A percentile compares a stretch with the other conserved stretches of the same genome.
Evolutionary conservation across 2,888 invertebrate genomes (phyloP).

Genomic region (Heliconius ismenius): DNA sequence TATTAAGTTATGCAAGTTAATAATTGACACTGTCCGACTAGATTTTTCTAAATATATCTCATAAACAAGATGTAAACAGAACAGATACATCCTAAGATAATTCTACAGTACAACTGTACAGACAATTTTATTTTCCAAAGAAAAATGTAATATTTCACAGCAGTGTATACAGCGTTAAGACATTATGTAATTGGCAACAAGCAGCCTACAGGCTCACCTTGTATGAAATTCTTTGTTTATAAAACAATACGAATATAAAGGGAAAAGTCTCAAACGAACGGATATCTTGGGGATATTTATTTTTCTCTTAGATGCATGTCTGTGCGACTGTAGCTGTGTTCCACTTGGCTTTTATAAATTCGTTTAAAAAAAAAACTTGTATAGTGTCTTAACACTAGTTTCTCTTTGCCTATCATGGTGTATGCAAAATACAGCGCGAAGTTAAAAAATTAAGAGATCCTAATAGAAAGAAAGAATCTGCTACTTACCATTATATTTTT

Average conservation of each 20-base stretch:
- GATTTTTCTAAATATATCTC: not conserved
- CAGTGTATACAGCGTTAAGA: slow-evolving; percentile 29
- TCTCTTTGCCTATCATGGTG: not conserved
- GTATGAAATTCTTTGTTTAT: slow-evolving; percentile 45
- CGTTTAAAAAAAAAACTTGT: not conserved
- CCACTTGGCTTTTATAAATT: slow-evolving; percentile 31
- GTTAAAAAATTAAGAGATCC: not conserved
- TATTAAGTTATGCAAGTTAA: not conserved
- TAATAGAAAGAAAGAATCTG: no score
- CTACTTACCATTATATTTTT: no score
- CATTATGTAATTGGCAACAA: slow-evolving; percentile 40
- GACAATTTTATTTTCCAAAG: slow-evolving; percentile 2
- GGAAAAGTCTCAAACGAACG: slow-evolving; percentile 44
- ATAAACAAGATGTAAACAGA: not conserved
- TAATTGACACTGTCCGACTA: not conserved
- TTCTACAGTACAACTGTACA: not conserved
- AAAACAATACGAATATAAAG: slow-evolving; percentile 46
- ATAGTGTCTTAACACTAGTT: no score
- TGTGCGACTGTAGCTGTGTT: slow-evolving; percentile 53
- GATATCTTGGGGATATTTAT: slow-evolving; percentile 53
- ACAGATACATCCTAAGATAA: not conserved
- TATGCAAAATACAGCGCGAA: not conserved
- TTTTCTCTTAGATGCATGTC: slow-evolving; percentile 48
- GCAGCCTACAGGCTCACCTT: slow-evolving; percentile 43
- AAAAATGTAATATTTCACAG: slow-evolving; percentile 17